Conservation (phyloP, 1,140 invertebrate species). For the Listronotus bonariensis region DNA sequence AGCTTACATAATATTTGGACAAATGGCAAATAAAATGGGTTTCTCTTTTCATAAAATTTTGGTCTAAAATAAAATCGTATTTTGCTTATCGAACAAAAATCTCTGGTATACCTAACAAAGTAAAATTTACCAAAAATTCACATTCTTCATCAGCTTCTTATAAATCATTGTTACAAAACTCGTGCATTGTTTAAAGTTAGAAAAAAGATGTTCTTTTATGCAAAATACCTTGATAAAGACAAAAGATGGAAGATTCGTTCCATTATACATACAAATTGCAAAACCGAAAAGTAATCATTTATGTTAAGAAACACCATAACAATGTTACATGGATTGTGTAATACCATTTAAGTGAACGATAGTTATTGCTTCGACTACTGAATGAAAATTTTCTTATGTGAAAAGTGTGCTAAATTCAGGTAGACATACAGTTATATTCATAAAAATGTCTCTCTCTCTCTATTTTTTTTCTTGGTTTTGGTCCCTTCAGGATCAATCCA, state of each 20-base stretch:
- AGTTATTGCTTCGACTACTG: not conserved
- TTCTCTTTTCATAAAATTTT: too few relatives aligned
- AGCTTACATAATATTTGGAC: too few relatives aligned
- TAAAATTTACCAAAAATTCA: not conserved
- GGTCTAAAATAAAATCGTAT: too few relatives aligned
- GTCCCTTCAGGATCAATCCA: too few relatives aligned
- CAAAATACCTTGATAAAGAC: not conserved
- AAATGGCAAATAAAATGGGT: too few relatives aligned
- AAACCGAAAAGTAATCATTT: constrained; percentile 10
- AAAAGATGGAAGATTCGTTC: not conserved
- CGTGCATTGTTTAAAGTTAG: not conserved
- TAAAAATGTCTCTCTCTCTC: too few relatives aligned
- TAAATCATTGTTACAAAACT: not conserved
- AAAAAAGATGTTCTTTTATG: not conserved
- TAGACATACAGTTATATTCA: not conserved
- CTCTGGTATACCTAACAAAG: too few relatives aligned
- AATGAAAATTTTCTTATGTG: constrained; percentile 2
- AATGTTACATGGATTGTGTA: not conserved
- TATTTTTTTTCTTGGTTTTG: too few relatives aligned
- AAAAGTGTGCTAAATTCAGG: not conserved
- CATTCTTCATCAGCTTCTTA: not conserved
- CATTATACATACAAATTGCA: not conserved
- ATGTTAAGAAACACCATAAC: constrained; percentile 4
- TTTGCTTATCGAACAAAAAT: too few relatives aligned
- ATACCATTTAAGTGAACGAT: not conserved